Base-by-base conservation (phyloP, 2,797 vertebrate genomes). In the Melanotaenia parkinsoni region DNA sequence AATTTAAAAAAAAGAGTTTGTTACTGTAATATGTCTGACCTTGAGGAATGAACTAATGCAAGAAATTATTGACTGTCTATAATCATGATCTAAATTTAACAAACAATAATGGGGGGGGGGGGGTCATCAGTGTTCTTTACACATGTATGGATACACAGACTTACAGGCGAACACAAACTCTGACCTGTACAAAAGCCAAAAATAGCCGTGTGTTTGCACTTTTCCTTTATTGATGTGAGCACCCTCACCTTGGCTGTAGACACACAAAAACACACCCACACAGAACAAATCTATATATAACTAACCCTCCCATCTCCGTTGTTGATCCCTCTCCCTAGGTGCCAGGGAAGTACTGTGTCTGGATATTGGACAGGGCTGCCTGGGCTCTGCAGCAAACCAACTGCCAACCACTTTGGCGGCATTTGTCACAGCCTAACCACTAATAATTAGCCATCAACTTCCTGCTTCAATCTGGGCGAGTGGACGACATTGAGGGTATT, bases 221-320 rank as follows among this genome's bases (percentile, higher is more conserved):
- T 58, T 70, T 59, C 61, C 63, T 28, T 14, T 18, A 54, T 76
- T 69, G 71, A 78, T 60, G 70, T 40, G 61, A 70, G 56, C 70
- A 66, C 61, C 63, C 63, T 88, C 76, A 88, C 81, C 82, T 85
- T 88, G 79, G 62, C 35, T 45, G 1, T n/a, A 32, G 57, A 57
- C 59, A 53, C 58, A 43, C 33, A 37, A 54, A 47, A 61, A 72
- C 76, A 73, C 62, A 70, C 7, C 14, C 84, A 68, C 22, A 50
- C 66, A 73, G 74, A 63, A 82, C 77, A 77, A 63, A 85, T 84
- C 80, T 88, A 89, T 86, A 86, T 86, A 88, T 85, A 90, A 54
- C 79, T 60, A 85, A 83, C 83, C 81, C 81, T 80, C 58, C 72
- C 77, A 74, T 73, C 78, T 82, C 76, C 74, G 24, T 60, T 60